Evolutionary conservation across 2,888 invertebrate species (phyloP).

Genomic region (Apomyelois bistriatella): DNA sequence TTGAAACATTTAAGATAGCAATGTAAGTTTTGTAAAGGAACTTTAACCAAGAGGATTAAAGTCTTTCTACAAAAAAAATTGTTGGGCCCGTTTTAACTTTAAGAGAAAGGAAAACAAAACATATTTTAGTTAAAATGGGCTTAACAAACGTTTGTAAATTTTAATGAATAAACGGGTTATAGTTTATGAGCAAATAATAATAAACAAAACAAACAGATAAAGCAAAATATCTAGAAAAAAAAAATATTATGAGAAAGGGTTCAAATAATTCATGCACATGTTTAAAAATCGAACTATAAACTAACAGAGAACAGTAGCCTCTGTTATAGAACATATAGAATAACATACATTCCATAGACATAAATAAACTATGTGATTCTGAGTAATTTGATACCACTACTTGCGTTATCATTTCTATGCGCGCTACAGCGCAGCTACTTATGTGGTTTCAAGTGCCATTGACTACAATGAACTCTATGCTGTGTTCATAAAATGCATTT

Average conservation of each 20-base stretch:
- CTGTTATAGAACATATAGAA: background rate
- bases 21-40: too few relatives aligned
- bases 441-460: background rate
- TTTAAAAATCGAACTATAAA: background rate
- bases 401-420: background rate
- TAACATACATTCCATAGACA: background rate
- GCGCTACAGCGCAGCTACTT: background rate
- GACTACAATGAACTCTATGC: background rate
- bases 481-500: background rate
- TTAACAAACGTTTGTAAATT: too few relatives aligned
- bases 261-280: too few relatives aligned
- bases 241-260: too few relatives aligned
- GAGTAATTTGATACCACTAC: background rate
- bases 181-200: too few relatives aligned
- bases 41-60: too few relatives aligned
- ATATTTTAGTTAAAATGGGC: too few relatives aligned
- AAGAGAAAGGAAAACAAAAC: too few relatives aligned
- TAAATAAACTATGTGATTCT: slow-evolving; percentile 9
- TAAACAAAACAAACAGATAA: background rate
- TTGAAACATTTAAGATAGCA: too few relatives aligned
- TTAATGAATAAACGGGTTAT: too few relatives aligned
- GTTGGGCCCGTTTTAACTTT: too few relatives aligned
- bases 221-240: background rate
- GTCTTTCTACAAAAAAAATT: too few relatives aligned
- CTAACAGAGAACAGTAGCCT: background rate